Evolutionary conservation across 2,113 vertebrate species (phyloP).

Genomic region (Pteronura brasiliensis): DNA sequence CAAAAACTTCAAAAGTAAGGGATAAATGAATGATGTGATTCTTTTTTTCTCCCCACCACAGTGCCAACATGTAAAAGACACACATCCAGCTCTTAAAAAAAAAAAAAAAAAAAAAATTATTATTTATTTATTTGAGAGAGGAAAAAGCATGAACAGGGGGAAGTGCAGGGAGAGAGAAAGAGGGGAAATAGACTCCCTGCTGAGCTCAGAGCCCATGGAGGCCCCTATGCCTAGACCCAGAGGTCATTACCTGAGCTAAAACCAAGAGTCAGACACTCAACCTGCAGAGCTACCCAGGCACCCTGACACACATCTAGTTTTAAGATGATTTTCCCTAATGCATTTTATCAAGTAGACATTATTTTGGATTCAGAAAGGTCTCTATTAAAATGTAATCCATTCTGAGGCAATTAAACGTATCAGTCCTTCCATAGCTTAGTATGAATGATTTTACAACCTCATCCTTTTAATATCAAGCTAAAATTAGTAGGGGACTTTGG

Average conservation of each 20-base stretch:
- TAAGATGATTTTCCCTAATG: not conserved
- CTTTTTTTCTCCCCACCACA: not conserved
- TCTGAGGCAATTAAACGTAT: not conserved
- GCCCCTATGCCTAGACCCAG: not conserved
- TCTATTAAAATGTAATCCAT: not conserved
- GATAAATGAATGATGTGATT: not conserved
- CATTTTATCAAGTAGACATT: not conserved
- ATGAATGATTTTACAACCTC: not conserved
- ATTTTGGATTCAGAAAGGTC: not conserved
- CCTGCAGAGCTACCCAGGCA: not conserved
- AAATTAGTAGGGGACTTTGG: not conserved
- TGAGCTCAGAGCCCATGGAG: not conserved
- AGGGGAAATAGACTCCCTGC: not conserved
- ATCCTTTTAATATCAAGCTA: not conserved
- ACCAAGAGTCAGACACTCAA: not conserved
- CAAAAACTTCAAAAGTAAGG: not conserved
- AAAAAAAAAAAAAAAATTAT: too few relatives aligned
- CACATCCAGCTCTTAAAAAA: not conserved
- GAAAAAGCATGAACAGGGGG: not conserved
- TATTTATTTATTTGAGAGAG: not conserved
- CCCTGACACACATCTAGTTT: not conserved
- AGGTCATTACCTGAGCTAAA: not conserved
- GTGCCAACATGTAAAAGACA: not conserved
- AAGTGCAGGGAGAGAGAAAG: not conserved
- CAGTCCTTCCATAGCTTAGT: not conserved